A percentile compares a stretch with the other conserved stretches of the same genome.
Evolutionary conservation across 2,113 vertebrate species (phyloP).

Genomic region (Cyprinodon variegatus): DNA sequence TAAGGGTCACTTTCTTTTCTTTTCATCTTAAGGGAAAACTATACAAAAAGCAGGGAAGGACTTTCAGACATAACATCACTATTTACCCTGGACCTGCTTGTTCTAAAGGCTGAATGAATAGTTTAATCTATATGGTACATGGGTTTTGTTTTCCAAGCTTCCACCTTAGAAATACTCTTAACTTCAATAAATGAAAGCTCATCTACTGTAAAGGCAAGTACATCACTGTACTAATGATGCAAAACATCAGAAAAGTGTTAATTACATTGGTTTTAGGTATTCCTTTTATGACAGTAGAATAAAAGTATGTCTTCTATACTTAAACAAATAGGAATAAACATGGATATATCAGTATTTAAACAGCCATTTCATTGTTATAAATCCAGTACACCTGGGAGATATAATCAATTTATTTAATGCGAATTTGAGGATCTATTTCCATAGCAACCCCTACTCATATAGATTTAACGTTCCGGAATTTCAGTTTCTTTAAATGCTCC

Average conservation of each 20-base stretch:
- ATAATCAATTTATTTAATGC: not conserved
- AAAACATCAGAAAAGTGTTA: not conserved
- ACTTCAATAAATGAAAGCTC: not conserved
- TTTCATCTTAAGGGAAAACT: not conserved
- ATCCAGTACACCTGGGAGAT: not conserved
- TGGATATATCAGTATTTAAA: not conserved
- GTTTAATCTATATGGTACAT: not conserved
- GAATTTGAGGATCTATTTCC: no score
- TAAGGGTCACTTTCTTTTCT: not conserved
- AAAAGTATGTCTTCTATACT: not conserved
- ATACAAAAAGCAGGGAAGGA: not conserved
- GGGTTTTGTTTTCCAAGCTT: not conserved
- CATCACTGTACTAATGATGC: no score
- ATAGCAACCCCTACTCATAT: no score
- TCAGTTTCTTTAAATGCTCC: no score
- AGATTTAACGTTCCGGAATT: no score
- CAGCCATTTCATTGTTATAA: not conserved
- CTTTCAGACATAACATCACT: not conserved
- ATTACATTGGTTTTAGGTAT: not conserved
- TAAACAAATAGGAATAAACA: not conserved
- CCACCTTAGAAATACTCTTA: not conserved
- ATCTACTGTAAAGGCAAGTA: not conserved
- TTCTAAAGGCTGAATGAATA: not conserved
- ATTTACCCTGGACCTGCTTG: not conserved
- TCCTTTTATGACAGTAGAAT: not conserved